Conservation (phyloP, 2,888 invertebrate genomes). For the Chirona hameri region DNA sequence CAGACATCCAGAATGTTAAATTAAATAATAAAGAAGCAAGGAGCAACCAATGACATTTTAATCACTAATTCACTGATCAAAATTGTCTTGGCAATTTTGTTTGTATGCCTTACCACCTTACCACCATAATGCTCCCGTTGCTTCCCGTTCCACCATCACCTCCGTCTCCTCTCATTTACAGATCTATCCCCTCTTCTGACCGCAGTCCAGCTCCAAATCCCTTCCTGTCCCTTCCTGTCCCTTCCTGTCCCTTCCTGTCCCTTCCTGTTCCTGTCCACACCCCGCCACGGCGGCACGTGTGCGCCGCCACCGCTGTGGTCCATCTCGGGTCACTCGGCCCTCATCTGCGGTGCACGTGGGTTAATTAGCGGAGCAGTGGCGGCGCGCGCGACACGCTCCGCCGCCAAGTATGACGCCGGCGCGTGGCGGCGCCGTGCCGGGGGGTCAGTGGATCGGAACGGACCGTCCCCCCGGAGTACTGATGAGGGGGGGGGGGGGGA, state of each 20-base stretch:
- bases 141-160: too few species aligned
- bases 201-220: too few species aligned
- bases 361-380: background rate
- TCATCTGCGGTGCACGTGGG: slow-evolving; percentile 1
- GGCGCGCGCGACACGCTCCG: background rate
- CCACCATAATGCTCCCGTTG: too few species aligned
- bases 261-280: background rate
- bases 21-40: too few species aligned
- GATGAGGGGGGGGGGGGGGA: background rate
- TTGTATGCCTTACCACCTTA: too few species aligned
- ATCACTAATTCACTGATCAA: too few species aligned
- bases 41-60: too few species aligned
- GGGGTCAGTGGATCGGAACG: background rate
- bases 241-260: background rate
- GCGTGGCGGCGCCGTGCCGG: background rate
- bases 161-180: background rate
- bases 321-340: background rate
- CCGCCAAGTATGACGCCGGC: background rate
- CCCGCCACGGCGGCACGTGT: background rate
- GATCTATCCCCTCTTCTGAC: background rate
- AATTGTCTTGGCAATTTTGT: too few species aligned
- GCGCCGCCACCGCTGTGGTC: background rate
- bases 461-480: background rate
- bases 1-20: too few species aligned
- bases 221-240: too few species aligned